A percentile compares a stretch with the other conserved stretches of the same genome.
These are phyloP conservation scores for Gymnocypris eckloni DNA, from an alignment of 2,797 vertebrate genomes.

Conservation along the genomic window DNA sequence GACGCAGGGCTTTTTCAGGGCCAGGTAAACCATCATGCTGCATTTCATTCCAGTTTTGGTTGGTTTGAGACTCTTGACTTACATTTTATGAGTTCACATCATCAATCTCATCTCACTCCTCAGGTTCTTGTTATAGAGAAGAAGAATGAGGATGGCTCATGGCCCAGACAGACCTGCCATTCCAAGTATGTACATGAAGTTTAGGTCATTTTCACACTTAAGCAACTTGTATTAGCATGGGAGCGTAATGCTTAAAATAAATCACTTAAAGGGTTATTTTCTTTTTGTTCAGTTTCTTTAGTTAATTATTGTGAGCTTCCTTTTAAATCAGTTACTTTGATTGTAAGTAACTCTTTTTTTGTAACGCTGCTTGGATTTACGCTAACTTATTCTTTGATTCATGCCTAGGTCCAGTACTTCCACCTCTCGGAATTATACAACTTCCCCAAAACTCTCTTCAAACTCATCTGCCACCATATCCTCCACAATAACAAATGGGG, in stretches of 20 bases:
- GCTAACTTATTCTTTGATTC: background rate
- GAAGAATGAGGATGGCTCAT: constrained; percentile 94
- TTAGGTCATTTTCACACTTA: background rate
- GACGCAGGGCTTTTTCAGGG: constrained; percentile 96
- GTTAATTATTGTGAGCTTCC: background rate
- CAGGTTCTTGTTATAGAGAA: constrained; percentile 96
- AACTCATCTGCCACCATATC: constrained; percentile 89
- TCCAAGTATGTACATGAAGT: constrained; percentile 82
- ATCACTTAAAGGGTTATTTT: background rate
- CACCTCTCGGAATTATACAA: constrained; percentile 92
- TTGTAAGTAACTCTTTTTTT: background rate
- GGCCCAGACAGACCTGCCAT: constrained; percentile 91
- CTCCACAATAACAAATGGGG: constrained; percentile 92
- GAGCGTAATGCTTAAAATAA: background rate
- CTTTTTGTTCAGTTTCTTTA: background rate
- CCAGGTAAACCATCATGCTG: constrained; percentile 79
- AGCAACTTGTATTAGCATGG: background rate
- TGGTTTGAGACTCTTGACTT: background rate
- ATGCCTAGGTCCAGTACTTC: constrained; percentile 88
- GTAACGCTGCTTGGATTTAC: background rate
- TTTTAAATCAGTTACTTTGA: background rate
- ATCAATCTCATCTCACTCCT: constrained; percentile 51
- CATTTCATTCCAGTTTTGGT: background rate
- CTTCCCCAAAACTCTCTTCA: constrained; percentile 92
- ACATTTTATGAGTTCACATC: background rate